Base-by-base conservation (phyloP, 37 sponge, comb jelly and placozoan genomes). In the Crambe crambe region DNA sequence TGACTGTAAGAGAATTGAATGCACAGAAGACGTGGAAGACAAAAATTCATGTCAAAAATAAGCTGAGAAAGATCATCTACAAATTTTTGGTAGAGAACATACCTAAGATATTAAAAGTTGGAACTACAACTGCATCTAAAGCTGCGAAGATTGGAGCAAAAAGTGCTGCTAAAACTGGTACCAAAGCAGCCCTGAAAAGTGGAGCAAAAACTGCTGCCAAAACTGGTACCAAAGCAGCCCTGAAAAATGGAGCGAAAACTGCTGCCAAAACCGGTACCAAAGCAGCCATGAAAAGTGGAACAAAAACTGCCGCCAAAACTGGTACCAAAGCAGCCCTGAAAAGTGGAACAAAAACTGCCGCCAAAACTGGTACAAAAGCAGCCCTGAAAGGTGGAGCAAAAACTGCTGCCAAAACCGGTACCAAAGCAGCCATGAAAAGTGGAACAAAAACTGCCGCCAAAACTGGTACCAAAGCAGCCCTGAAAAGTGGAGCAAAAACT, bases 311-410 rank as follows among this genome's bases (percentile, higher is more conserved):
- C 21, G 59, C 59, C 59, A 58, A 58, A 26, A 26, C 59, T 58
- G 59, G 59, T 26, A 58, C 59, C 59, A 58, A 58, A 58, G 59
- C 59, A 26, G 59, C 59, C 25, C 2, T 26, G 3, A 58, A 58
- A 26, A 26, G 26, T 58, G 59, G 59, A 58, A 58, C 59, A 23
- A 58, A 58, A 65, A 30, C 66, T 34, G 66, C 66, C 30, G 35
- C 10, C 35, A 65, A 65, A 9, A 30, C 66, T 65, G 66, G 66
- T 31, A 65, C 66, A 30, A 65, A 65, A 31, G 35, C 66, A 17
- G 66, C 34, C 2, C 3, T 34, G 17, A 65, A 65, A 9, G 66
- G 32, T 34, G 66, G 9, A 31, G 34, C 66, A 18, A 65, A 65
- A 31, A 30, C 66, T 34, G 66, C 34, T 6, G 35, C 35, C 35